Evolutionary conservation across 2,888 invertebrate species (phyloP).

Genomic region (Cyrtodaria siliqua): DNA sequence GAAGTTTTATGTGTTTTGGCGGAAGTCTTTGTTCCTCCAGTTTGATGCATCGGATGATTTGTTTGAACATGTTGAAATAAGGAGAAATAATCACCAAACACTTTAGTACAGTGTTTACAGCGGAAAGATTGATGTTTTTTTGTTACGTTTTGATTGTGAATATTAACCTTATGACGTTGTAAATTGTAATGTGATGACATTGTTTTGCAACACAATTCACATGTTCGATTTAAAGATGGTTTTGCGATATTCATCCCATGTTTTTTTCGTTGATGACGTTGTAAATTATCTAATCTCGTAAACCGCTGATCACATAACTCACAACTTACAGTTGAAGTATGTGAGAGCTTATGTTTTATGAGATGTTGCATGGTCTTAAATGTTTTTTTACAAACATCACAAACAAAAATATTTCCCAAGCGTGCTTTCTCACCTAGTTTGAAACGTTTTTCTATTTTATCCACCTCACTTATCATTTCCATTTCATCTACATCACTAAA

Average conservation of each 20-base stretch:
- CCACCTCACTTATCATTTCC: too few relatives aligned
- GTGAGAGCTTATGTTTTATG: constrained; percentile 1
- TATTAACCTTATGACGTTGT: background rate
- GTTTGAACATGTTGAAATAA: constrained; percentile 19
- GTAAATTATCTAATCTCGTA: background rate
- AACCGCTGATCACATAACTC: background rate
- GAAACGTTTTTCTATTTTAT: too few relatives aligned
- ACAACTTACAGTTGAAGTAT: background rate
- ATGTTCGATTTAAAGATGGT: too few relatives aligned
- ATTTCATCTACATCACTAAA: too few relatives aligned
- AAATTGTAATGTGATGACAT: background rate
- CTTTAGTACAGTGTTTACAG: constrained; percentile 17
- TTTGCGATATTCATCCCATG: background rate
- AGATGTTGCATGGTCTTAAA: constrained; percentile 16
- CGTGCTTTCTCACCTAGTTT: too few relatives aligned
- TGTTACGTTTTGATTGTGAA: background rate
- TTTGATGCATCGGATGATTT: constrained; percentile 28
- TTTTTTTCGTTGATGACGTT: background rate
- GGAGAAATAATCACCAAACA: constrained; percentile 11
- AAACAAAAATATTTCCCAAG: too few relatives aligned
- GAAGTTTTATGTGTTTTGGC: too few relatives aligned
- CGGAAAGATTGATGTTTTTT: background rate
- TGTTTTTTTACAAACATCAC: constrained; percentile 14
- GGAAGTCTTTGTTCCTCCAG: constrained; percentile 13
- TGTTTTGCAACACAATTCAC: background rate